A percentile compares a stretch with the other conserved stretches of the same genome.
Conservation (phyloP, 1,140 invertebrate genomes). For the Aphaenogaster floridana region DNA sequence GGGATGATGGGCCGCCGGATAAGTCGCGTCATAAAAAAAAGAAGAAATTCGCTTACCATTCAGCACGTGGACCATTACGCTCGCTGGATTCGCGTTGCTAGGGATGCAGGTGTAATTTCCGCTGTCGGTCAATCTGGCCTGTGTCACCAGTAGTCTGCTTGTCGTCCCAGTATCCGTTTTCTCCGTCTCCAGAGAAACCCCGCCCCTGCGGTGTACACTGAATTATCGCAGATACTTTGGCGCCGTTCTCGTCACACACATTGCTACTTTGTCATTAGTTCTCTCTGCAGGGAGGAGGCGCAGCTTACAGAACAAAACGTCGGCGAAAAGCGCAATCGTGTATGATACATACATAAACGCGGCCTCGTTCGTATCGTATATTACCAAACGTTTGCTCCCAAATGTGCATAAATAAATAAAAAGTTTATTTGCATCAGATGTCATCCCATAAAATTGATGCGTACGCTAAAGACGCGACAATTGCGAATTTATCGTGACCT, state of each 20-base stretch:
- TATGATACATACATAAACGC: neutral
- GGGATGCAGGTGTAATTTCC: slow-evolving; percentile 96
- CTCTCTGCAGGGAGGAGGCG: slow-evolving; percentile 38
- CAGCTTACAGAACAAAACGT: slow-evolving; percentile 9
- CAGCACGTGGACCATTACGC: slow-evolving; percentile 95
- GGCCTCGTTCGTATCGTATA: neutral
- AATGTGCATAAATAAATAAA: slow-evolving; percentile 9
- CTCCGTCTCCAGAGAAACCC: slow-evolving; percentile 96
- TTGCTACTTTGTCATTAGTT: slow-evolving; percentile 61
- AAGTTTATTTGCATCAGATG: neutral
- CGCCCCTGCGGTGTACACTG: slow-evolving; percentile 88
- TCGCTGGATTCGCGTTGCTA: slow-evolving; percentile 95
- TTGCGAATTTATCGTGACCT: neutral
- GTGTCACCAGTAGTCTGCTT: slow-evolving; percentile 95
- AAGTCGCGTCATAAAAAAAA: slow-evolving; percentile 58
- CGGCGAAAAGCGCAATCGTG: neutral
- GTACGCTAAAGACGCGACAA: neutral
- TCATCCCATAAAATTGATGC: too few relatives aligned
- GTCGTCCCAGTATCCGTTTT: slow-evolving; percentile 95
- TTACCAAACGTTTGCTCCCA: neutral
- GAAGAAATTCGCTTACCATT: slow-evolving; percentile 90
- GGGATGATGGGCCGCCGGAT: slow-evolving; percentile 27
- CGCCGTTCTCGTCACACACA: slow-evolving; percentile 64
- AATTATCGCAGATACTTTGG: slow-evolving; percentile 85
- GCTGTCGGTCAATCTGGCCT: slow-evolving; percentile 94